phyloP scores from a whole-genome alignment of 2,113 vertebrate genomes.

The Apeltes quadracus region DNA sequence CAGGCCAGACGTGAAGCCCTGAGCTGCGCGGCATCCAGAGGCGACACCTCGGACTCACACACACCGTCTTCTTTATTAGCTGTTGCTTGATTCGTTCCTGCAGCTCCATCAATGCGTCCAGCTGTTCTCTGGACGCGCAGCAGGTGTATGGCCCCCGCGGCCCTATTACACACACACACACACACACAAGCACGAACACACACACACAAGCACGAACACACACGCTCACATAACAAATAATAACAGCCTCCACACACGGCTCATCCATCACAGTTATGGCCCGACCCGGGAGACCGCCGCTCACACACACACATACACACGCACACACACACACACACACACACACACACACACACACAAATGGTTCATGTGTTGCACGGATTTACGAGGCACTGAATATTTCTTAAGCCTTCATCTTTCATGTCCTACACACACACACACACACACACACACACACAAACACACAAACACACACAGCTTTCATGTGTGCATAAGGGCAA shows the following conservation, averaged over 20 bases:
- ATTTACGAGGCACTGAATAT: constrained; percentile 87
- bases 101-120: constrained; percentile 96
- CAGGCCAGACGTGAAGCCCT: constrained; percentile 85
- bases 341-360: constrained; percentile 39
- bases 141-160: constrained; percentile 92
- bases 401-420: constrained; percentile 80
- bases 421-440: constrained; percentile 52
- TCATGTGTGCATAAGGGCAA: constrained; percentile 89
- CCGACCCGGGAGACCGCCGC: constrained; percentile 79
- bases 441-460: constrained; percentile 38
- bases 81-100: constrained; percentile 97
- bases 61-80: constrained; percentile 97
- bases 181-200: constrained; percentile 93
- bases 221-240: constrained; percentile 97
- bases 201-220: constrained; percentile 91
- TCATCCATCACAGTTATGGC: constrained; percentile 95
- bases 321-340: constrained; percentile 54
- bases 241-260: constrained; percentile 92
- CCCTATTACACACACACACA: constrained; percentile 89
- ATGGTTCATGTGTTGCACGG: constrained; percentile 75
- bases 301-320: constrained; percentile 74
- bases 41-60: constrained; percentile 96
- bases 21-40: constrained; percentile 84
- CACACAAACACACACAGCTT: constrained; percentile 74
- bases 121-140: constrained; percentile 93